phyloP scores from a whole-genome alignment of 30 jellyfish, hydroid and myxozoan species.

The Mastigias papua region DNA sequence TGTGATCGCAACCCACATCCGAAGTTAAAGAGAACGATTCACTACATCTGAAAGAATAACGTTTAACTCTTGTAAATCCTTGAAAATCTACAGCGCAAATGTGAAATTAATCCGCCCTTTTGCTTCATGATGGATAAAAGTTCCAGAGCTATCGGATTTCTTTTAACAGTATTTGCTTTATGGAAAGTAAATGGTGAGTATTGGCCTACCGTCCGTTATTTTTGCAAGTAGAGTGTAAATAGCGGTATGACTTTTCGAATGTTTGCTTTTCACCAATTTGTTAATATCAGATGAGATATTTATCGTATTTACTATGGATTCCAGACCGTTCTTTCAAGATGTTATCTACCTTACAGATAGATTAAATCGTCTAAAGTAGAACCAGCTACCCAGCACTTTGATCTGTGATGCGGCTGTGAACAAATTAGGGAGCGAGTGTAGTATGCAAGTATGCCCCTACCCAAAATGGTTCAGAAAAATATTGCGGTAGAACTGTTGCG shows the following conservation, averaged over 20 bases:
- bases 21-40: slow-evolving; percentile 18
- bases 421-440: no score
- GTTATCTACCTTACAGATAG: background rate
- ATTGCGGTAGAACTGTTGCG: background rate
- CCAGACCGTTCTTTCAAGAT: background rate
- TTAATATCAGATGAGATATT: background rate
- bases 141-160: background rate
- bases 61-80: background rate
- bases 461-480: background rate
- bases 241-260: slow-evolving; percentile 8
- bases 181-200: slow-evolving; percentile 39
- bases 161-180: no score
- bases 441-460: no score
- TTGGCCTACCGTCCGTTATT: slow-evolving; percentile 26
- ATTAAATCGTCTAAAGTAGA: background rate
- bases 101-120: background rate
- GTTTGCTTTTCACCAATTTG: slow-evolving; percentile 15
- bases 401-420: background rate
- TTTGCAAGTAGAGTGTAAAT: slow-evolving; percentile 1
- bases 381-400: background rate
- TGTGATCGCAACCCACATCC: slow-evolving; percentile 41
- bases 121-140: slow-evolving; percentile 13
- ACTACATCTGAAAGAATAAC: background rate
- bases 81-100: background rate
- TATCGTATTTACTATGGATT: background rate